A percentile compares a stretch with the other conserved stretches of the same genome.
Evolutionary conservation across 2,113 vertebrate genomes (phyloP).

Genomic region (Alaudala cheleensis): DNA sequence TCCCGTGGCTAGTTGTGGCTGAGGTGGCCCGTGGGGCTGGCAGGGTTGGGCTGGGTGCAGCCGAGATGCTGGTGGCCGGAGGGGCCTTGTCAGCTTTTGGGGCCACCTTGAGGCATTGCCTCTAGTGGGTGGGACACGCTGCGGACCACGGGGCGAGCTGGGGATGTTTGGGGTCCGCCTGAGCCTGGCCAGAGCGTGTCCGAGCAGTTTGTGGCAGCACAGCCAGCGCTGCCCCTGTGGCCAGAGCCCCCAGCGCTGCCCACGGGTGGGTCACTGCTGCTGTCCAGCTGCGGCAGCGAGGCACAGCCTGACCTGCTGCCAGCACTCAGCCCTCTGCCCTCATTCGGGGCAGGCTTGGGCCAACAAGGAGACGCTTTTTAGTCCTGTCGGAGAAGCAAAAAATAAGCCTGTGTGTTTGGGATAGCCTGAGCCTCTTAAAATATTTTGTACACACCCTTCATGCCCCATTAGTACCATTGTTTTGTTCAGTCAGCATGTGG

Average conservation of each 20-base stretch:
- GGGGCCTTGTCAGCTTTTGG: background rate
- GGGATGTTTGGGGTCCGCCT: background rate
- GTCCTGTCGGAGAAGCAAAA: background rate
- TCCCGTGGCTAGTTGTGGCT: accelerated
- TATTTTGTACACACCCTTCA: background rate
- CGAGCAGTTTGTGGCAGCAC: background rate
- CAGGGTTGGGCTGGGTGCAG: background rate
- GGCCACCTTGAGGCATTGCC: accelerated
- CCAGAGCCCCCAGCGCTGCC: accelerated
- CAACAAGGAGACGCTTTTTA: background rate
- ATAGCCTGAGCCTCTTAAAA: background rate
- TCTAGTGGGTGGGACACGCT: accelerated
- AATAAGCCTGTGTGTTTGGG: background rate
- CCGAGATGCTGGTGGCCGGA: background rate
- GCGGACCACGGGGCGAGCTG: accelerated
- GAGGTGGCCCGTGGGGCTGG: background rate
- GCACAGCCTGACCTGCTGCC: background rate
- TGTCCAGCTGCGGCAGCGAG: accelerated
- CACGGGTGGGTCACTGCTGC: accelerated
- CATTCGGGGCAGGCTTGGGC: background rate
- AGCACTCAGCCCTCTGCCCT: background rate
- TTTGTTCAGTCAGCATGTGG: background rate
- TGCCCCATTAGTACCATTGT: background rate
- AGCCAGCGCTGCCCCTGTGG: accelerated
- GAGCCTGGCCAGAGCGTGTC: background rate